Base-by-base conservation (phyloP, 2,888 invertebrate species). In the Bombylius discolor region DNA sequence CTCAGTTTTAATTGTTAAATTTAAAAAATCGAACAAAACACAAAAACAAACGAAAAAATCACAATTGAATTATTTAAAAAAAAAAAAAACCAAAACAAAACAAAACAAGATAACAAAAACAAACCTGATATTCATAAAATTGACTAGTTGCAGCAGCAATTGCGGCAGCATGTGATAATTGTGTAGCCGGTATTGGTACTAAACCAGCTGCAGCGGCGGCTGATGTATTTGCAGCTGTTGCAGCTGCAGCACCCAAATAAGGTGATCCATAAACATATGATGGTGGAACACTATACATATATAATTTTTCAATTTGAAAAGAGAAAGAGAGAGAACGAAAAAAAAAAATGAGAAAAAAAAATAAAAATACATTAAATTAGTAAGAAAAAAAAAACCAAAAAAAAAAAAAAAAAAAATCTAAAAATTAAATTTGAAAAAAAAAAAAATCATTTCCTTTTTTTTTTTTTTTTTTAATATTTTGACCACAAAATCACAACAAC, bases 191-290 rank as follows among this genome's bases (percentile, higher is more conserved):
- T 64, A 84, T 75, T 63, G 84, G 83, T 63, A 88, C 81, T 64
- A 85, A 71, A 55, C 86, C 84, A 23, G 84, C 83, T 4, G 83
- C 83, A 33, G 62, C 60, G 36, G 64, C 63, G n/a, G 64, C 61
- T 47, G 59, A 51, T 9, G 59, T 48, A 53, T 62, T 62, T 12
- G 64, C 62, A n/a, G 63, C 55, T 14, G 62, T 57, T 13, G 65
- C 64, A 14, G 61, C 83, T 23, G 84, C 84, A 6, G 83, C 84
- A 32, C 71, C 70, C 66, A 83, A 72, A 69, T 83, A 83, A 8
- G 87, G 85, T 65, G 87, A 83, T 65, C 85, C 84, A 69, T 85
- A 83, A 73, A 88, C 79, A 74, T 89, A 89, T 63, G 87, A 82
- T 51, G 86, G 87, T 59, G 86, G 85, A 64, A 88, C 83, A 64